Evolutionary conservation across 1,140 invertebrate genomes (phyloP), one percentile per base, ranked within the genome.

Genomic region (Drosophila jambulina): DNA sequence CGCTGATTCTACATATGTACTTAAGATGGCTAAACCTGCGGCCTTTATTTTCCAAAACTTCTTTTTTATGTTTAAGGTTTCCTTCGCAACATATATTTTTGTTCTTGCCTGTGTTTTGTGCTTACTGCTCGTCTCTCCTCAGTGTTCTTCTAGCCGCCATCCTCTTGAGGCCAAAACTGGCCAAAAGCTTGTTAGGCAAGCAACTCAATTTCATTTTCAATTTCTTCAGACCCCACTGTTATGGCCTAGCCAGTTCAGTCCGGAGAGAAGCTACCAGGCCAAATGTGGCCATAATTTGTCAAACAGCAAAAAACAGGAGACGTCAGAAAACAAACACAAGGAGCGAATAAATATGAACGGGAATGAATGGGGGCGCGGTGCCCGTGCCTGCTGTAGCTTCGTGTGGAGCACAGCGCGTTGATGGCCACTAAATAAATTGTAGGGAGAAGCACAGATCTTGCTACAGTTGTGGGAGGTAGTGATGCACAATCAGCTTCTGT

Each of bases 371-470:
- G 34, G 53, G 57, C 32, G 29, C 29, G 23, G 29, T 42, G 10
- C 40, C 25, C 9, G 23, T 27, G 10, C 34, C 25, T 38, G 10
- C n/a, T 32, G 4, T 10, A 23, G 46, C 45, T 67, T 67, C 61
- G 8, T 53, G 46, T 36, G 67, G 48, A 40, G 46, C 60, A 49
- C 43, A 49, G 51, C 65, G 79, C 80, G 80, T 77, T 86, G 80
- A 86, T 86, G 84, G 80, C 54, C 80, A 80, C 84, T 83, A 86
- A 86, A 86, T 88, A 86, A 86, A 86, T 86, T 86, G 80, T 83
- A 67, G 49, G 9, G 71, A 67, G 59, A 29, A 59, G 25, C 61
- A 43, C 23, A 40, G 56, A 48, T 38, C 62, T 36, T 43, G 48
- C 42, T 40, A 42, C 38, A 56, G 17, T 48, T 25, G 45, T 42